Conservation (phyloP, 1,140 invertebrate species). For the Drosophila kohkoa region DNA sequence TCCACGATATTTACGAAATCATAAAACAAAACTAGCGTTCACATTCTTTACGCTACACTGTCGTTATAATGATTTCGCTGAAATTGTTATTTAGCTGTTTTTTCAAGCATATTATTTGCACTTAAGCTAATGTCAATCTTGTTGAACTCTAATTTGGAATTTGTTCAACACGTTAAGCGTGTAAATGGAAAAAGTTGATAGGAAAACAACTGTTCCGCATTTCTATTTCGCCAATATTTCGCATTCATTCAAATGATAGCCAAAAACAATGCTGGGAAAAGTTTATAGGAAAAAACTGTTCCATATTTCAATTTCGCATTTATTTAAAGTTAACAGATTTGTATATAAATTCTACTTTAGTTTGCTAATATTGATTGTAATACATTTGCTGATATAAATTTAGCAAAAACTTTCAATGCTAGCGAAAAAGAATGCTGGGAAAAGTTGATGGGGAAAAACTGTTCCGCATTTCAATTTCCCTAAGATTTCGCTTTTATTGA, state of each 20-base stretch:
- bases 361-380: no score
- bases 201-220: neutral
- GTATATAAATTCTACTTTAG: no score
- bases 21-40: constrained; percentile 11
- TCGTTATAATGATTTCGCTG: neutral
- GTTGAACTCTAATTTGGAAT: neutral
- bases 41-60: neutral
- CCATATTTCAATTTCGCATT: no score
- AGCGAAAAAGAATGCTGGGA: no score
- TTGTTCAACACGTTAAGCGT: neutral
- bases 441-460: no score
- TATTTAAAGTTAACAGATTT: no score
- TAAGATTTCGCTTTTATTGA: no score
- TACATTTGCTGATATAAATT: no score
- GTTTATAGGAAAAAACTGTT: no score
- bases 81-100: neutral
- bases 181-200: neutral
- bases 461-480: no score
- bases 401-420: no score
- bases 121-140: neutral
- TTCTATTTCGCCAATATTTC: neutral
- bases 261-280: no score
- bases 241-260: neutral
- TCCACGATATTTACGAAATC: constrained; percentile 1
- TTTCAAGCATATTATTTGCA: constrained; percentile 4